These are phyloP conservation scores for Conus ventricosus DNA, from an alignment of 1,140 invertebrate species.

Conservation along the genomic window DNA sequence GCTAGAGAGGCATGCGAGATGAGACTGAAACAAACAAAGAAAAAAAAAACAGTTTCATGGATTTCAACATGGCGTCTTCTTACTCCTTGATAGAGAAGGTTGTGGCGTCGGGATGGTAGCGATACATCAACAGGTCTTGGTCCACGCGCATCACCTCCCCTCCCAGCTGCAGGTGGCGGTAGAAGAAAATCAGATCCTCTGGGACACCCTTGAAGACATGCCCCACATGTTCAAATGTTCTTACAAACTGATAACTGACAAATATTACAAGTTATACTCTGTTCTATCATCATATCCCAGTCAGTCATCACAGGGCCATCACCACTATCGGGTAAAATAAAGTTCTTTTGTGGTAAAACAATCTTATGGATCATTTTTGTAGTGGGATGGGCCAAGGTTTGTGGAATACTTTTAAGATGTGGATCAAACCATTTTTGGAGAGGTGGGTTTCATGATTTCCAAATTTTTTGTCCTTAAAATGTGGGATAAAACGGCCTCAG, in stretches of 20 bases:
- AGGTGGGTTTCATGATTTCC: no score
- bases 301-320: neutral
- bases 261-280: neutral
- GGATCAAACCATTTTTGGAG: no score
- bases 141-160: constrained; percentile 80
- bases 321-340: no score
- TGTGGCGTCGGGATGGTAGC: constrained; percentile 81
- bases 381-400: no score
- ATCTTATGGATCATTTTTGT: no score
- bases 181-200: constrained; percentile 88
- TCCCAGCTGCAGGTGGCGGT: constrained; percentile 78
- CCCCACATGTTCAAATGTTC: neutral
- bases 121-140: constrained; percentile 81
- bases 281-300: neutral
- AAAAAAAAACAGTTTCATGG: no score
- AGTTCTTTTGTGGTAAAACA: no score
- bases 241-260: neutral
- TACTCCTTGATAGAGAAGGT: constrained; percentile 82
- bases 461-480: no score
- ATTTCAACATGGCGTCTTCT: constrained; percentile 34
- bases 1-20: no score
- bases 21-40: no score
- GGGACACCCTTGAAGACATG: constrained; percentile 78
- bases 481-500: no score
- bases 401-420: no score